Conservation (phyloP, 2,888 invertebrate genomes). For the Zygothrica quintamaculata region DNA sequence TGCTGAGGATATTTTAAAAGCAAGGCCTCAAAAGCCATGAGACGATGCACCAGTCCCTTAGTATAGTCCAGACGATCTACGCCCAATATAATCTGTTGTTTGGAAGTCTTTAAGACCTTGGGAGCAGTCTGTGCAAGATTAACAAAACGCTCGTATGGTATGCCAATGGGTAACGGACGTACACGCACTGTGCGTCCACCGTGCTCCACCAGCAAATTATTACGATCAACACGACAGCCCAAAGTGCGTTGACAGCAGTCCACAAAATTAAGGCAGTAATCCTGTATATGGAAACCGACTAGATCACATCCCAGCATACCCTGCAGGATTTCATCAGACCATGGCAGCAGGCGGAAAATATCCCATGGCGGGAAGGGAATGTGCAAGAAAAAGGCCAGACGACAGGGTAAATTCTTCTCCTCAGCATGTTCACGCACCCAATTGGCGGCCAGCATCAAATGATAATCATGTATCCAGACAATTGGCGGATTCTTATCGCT, state of each 20-base stretch:
- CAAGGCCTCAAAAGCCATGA: conserved; percentile 93
- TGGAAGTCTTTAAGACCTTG: conserved; percentile 88
- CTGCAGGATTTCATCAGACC: conserved; percentile 97
- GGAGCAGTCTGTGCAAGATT: conserved; percentile 90
- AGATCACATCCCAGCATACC: conserved; percentile 96
- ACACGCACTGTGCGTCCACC: conserved; percentile 94
- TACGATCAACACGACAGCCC: conserved; percentile 94
- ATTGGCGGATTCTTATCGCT: conserved; percentile 85
- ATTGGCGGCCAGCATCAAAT: conserved; percentile 95
- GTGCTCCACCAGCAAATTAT: conserved; percentile 93
- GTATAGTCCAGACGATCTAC: conserved; percentile 96
- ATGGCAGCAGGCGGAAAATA: conserved; percentile 94
- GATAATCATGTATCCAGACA: conserved; percentile 97
- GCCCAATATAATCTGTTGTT: conserved; percentile 92
- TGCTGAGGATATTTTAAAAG: conserved; percentile 94
- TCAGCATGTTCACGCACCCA: conserved; percentile 95
- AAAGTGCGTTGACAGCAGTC: conserved; percentile 95
- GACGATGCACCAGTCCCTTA: conserved; percentile 93
- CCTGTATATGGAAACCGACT: conserved; percentile 96
- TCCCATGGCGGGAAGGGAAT: conserved; percentile 98
- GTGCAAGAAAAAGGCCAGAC: conserved; percentile 96
- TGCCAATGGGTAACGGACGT: conserved; percentile 94
- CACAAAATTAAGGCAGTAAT: conserved; percentile 95
- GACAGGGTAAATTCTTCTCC: conserved; percentile 90
- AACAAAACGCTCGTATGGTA: conserved; percentile 94